phyloP scores from a whole-genome alignment of 1,140 invertebrate species.

The Phenacoccus solenopsis region DNA sequence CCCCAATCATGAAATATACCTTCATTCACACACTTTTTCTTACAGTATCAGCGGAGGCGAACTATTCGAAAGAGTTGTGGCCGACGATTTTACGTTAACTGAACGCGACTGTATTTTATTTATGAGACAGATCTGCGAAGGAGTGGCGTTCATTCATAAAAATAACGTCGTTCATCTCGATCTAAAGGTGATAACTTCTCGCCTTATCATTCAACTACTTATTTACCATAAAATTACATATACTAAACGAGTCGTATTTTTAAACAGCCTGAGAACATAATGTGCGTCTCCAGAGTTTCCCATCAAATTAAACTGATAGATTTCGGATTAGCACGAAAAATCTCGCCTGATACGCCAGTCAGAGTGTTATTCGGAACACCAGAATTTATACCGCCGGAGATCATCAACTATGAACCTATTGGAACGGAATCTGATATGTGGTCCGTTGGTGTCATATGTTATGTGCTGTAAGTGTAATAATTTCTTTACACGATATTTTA shows the following conservation, averaged over 20 bases:
- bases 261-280: slow-evolving; percentile 74
- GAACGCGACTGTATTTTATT: slow-evolving; percentile 86
- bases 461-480: slow-evolving; percentile 67
- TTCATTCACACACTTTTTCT: slow-evolving; percentile 1
- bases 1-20: background rate
- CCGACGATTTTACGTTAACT: slow-evolving; percentile 81
- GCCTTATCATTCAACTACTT: background rate
- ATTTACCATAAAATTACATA: too few species aligned
- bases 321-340: slow-evolving; percentile 73
- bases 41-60: slow-evolving; percentile 80
- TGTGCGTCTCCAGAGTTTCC: slow-evolving; percentile 68
- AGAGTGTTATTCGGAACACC: slow-evolving; percentile 81
- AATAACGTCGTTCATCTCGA: slow-evolving; percentile 77
- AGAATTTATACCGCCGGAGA: slow-evolving; percentile 88
- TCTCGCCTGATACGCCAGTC: slow-evolving; percentile 53
- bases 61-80: slow-evolving; percentile 79
- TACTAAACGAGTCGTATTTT: slow-evolving; percentile 25
- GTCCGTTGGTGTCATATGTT: slow-evolving; percentile 86
- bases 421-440: slow-evolving; percentile 82
- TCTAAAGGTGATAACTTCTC: slow-evolving; percentile 48
- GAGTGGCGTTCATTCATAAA: slow-evolving; percentile 79
- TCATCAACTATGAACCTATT: slow-evolving; percentile 82
- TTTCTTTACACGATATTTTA: background rate
- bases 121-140: slow-evolving; percentile 79
- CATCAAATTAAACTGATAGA: slow-evolving; percentile 82